phyloP scores from a whole-genome alignment of 2,797 vertebrate genomes.

The Pseudochaenichthys georgianus region DNA sequence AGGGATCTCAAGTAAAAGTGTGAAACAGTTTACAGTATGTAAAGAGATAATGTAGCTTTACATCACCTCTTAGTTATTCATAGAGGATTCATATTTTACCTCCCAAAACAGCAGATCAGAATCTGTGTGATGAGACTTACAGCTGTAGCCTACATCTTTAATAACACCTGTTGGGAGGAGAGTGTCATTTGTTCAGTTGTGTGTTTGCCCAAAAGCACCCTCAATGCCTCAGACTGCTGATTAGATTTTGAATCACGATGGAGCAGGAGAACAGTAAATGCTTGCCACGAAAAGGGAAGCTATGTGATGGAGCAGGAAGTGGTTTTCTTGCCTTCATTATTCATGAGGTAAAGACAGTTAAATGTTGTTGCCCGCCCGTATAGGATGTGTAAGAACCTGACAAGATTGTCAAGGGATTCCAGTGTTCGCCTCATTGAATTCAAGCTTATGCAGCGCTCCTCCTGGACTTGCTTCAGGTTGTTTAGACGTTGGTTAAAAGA shows the following conservation, averaged over 20 bases:
- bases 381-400: too few relatives aligned
- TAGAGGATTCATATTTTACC: background rate
- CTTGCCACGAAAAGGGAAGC: background rate
- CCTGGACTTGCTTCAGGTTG: background rate
- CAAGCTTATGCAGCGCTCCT: background rate
- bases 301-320: too few relatives aligned
- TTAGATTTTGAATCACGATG: slow-evolving; percentile 15
- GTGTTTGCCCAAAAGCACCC: slow-evolving; percentile 26
- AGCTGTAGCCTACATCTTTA: slow-evolving; percentile 16
- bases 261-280: background rate
- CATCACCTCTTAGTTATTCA: slow-evolving; percentile 16
- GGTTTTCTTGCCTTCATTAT: background rate
- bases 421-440: too few relatives aligned
- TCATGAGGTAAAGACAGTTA: background rate
- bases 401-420: too few relatives aligned
- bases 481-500: background rate
- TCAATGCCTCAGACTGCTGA: slow-evolving; percentile 12
- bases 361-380: background rate
- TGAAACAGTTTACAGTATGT: background rate
- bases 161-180: slow-evolving; percentile 41
- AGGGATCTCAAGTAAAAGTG: background rate
- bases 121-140: slow-evolving; percentile 26
- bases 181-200: slow-evolving; percentile 32
- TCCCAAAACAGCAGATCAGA: slow-evolving; percentile 10
- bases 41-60: background rate